Evolutionary conservation across 2,797 vertebrate species (phyloP), one percentile per base, ranked within the genome.

Genomic region (Chiloscyllium punctatum): DNA sequence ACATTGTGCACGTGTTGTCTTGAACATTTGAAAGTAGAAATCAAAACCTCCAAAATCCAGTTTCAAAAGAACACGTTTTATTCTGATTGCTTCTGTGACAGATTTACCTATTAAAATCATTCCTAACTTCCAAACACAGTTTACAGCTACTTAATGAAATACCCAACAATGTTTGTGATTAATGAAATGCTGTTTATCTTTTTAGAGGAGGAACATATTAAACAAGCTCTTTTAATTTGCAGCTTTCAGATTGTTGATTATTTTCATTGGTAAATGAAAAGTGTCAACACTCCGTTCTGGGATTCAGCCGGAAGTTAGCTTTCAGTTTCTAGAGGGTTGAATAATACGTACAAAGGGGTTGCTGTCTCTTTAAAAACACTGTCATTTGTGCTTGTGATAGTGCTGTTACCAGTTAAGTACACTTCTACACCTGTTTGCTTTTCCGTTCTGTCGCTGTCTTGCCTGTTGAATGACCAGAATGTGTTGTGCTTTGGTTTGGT

Each of bases 401-500:
- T 92, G 37, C 62, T 92, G 90, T 42, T n/a, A 68, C 4, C 79
- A 84, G 82, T 48, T 8, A 21, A 48, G 82, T 48, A 25, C 82
- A 84, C 66, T 13, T 92, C 33, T 92, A 21, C 23, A 4, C 62
- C 42, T 68, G 18, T 92, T 92, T 69, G 90, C 90, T 90, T 33
- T 69, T 25, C 21, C 25, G 3, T 23, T 69, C 62, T 92, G n/a
- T 42, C 69, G n/a, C 90, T 69, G 90, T 37, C 66, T 37, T 69
- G 90, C 90, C 62, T 69, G 66, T 69, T 92, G 90, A 69, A 92
- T 92, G 90, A 69, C 62, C n/a, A 69, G 53, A 62, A 37, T 92
- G 66, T 92, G 21, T 92, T 68, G 66, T 69, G 69, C 11, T 37
- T 37, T 92, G 66, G 62, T 69, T 69, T 92, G 90, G n/a, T 69